Base-by-base conservation (phyloP, 2,113 vertebrate genomes). In the Lophura nycthemera region DNA sequence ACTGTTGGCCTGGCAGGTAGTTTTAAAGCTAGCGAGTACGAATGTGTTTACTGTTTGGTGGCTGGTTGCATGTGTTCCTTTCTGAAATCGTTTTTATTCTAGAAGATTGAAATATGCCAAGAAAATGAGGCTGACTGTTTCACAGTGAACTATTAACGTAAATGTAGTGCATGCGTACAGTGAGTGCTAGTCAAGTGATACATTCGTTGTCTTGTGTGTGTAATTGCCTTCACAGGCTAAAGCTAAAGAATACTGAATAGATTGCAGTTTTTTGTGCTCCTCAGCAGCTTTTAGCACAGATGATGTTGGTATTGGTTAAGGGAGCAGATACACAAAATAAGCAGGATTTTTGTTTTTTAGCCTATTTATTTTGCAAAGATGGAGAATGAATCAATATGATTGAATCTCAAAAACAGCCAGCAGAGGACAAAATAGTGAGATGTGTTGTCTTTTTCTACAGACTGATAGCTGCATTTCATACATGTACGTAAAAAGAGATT, bases 1-100 rank as follows among this genome's bases (percentile, higher is more conserved):
- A 71, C 85, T 93, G 8, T 89, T 93, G 88, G 50, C 66, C 91
- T 92, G 74, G 70, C 80, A 94, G 92, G 66, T 93, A 72, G 27
- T 84, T 93, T 56, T 90, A 84, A 92, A 95, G 66, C 45, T 82
- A 47, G 72, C 50, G 91, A 81, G 89, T 32, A 64, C 56, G 34
- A 61, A 71, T n/a, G 15, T 91, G 48, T 90, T 93, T 83, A 67
- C 75, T 83, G 1, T 52, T 90, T 88, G 48, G 64, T 71, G 66
- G 11, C 81, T 79, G 47, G 34, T 65, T 80, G 22, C 52, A 15
- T 36, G 27, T 16, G 5, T 71, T 94, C 32, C 40, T 69, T 83
- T 81, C 57, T 84, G 88, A 83, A 88, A 88, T 90, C 0, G 45
- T 78, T 71, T 86, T 63, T 43, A 52, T 94, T 94, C 30, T 61